These are phyloP conservation scores for Drosophila lowei DNA, from an alignment of 1,140 invertebrate genomes.

Conservation along the genomic window DNA sequence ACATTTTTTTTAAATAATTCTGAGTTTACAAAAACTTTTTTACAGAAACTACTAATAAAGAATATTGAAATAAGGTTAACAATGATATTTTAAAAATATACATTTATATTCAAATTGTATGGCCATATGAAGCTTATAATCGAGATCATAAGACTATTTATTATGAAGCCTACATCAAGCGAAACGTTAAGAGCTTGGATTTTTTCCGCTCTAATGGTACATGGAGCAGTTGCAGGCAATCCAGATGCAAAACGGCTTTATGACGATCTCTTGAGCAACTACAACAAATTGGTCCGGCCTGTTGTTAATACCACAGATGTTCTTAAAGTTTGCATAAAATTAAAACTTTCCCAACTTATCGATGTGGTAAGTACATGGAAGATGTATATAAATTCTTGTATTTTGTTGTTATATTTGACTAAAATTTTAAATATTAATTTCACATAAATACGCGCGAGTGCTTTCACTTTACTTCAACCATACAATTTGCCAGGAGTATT, in stretches of 20 bases:
- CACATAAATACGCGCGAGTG: too few species aligned
- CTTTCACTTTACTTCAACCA: too few species aligned
- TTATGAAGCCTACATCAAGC: slow-evolving; percentile 81
- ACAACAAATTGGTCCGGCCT: slow-evolving; percentile 96
- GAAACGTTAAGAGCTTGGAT: slow-evolving; percentile 83
- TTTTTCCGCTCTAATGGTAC: slow-evolving; percentile 80
- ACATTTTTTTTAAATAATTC: too few species aligned
- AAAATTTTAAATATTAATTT: too few species aligned
- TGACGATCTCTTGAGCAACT: slow-evolving; percentile 95
- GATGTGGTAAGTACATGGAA: slow-evolving; percentile 91
- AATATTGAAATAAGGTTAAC: too few species aligned
- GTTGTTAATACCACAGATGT: slow-evolving; percentile 96
- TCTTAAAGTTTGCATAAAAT: slow-evolving; percentile 95
- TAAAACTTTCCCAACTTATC: slow-evolving; percentile 96
- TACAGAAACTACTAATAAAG: too few species aligned
- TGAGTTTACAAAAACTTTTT: too few species aligned
- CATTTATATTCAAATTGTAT: slow-evolving; percentile 1
- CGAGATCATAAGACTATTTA: slow-evolving; percentile 36
- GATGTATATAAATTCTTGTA: too few species aligned
- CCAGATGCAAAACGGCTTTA: slow-evolving; percentile 95
- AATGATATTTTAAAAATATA: neutral
- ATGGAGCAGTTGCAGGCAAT: slow-evolving; percentile 88
- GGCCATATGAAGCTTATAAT: slow-evolving; percentile 35
- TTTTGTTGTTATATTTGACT: too few species aligned
- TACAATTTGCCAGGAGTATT: too few species aligned